phyloP scores from a whole-genome alignment of 2,797 vertebrate genomes.

The Nyctalus aviator region DNA sequence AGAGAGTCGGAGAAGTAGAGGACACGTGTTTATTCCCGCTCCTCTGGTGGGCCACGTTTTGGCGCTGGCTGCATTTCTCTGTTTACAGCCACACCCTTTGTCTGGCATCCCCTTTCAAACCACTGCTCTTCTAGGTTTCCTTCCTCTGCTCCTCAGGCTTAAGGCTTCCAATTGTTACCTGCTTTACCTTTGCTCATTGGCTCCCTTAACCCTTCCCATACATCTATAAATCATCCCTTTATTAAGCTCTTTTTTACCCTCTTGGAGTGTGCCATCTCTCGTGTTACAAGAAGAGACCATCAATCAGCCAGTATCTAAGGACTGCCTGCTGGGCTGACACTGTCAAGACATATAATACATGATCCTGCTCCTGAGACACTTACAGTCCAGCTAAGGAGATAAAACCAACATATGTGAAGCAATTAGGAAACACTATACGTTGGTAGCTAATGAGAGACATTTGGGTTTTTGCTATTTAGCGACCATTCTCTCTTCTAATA shows the following conservation, averaged over 20 bases:
- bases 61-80: constrained; percentile 54
- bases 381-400: constrained; percentile 22
- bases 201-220: constrained; percentile 7
- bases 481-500: constrained; percentile 49
- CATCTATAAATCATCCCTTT: constrained; percentile 21
- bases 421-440: constrained; percentile 46
- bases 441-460: constrained; percentile 46
- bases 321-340: constrained; percentile 45
- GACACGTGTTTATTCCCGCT: constrained; percentile 31
- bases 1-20: background rate
- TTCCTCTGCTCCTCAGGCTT: background rate
- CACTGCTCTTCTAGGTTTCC: background rate
- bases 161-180: background rate
- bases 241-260: constrained; percentile 17
- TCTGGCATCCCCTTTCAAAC: constrained; percentile 35
- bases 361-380: constrained; percentile 34
- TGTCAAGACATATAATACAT: constrained; percentile 44
- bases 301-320: constrained; percentile 42
- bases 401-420: constrained; percentile 50
- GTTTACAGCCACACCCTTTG: constrained; percentile 60
- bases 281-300: constrained; percentile 22
- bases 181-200: background rate
- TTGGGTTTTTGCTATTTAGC: background rate
- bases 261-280: background rate
- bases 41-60: constrained; percentile 48